Evolutionary conservation across 2,113 vertebrate species (phyloP).

Genomic region (Leucoraja erinaceus): DNA sequence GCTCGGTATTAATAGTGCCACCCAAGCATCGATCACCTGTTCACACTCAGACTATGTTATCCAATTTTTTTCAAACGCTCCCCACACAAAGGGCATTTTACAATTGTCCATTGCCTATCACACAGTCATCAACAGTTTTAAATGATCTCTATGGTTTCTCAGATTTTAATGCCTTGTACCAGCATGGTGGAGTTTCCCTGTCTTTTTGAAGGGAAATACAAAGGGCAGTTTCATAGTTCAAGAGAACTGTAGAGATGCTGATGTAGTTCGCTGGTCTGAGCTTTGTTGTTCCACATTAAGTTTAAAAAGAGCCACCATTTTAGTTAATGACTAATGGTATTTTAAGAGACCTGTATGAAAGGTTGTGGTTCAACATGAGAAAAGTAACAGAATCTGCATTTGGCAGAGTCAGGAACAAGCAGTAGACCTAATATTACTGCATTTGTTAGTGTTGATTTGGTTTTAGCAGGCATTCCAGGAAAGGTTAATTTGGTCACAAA

Average conservation of each 20-base stretch:
- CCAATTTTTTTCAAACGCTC: too few relatives aligned
- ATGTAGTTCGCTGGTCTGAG: background rate
- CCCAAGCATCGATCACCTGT: too few relatives aligned
- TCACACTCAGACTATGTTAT: too few relatives aligned
- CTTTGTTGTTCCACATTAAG: background rate
- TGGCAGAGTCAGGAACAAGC: background rate
- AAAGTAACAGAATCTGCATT: background rate
- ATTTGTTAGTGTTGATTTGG: background rate
- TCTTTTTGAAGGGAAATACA: background rate
- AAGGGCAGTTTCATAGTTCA: background rate
- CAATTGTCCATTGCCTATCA: too few relatives aligned
- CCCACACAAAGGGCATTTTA: too few relatives aligned
- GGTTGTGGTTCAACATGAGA: background rate
- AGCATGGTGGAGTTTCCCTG: background rate
- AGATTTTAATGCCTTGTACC: background rate
- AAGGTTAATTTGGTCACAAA: background rate
- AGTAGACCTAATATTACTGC: background rate
- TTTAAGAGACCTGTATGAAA: background rate
- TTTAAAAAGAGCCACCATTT: background rate
- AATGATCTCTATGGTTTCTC: background rate
- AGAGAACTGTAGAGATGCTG: background rate
- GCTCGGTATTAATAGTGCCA: too few relatives aligned
- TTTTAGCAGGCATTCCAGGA: background rate
- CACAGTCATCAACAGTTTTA: background rate
- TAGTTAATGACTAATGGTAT: background rate